These are phyloP conservation scores for Prostheceraeus crozeri DNA, from an alignment of 2,888 invertebrate species.

Conservation along the genomic window DNA sequence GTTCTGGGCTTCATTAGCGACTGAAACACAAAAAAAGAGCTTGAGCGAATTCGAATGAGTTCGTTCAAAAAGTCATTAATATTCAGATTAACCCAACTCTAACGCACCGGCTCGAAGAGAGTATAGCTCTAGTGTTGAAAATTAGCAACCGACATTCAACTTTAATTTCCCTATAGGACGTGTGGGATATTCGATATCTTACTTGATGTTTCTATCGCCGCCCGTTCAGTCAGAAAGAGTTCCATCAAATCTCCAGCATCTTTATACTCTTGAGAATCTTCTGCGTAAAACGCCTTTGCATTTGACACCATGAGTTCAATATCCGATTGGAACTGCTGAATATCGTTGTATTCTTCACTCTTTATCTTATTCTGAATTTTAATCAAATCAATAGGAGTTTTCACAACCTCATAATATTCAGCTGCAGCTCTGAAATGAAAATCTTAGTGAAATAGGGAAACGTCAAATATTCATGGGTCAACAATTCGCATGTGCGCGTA, in stretches of 20 bases:
- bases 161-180: too few relatives aligned
- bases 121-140: too few relatives aligned
- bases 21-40: too few relatives aligned
- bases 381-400: conserved; percentile 85
- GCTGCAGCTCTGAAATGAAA: conserved; percentile 52
- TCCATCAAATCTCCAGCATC: conserved; percentile 84
- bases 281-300: conserved; percentile 86
- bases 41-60: too few relatives aligned
- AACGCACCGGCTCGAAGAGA: too few relatives aligned
- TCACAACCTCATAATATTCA: conserved; percentile 66
- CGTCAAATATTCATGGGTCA: background rate
- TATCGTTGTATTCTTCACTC: conserved; percentile 88
- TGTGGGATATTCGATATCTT: too few relatives aligned
- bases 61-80: too few relatives aligned
- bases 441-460: too few relatives aligned
- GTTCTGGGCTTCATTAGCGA: too few relatives aligned
- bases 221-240: conserved; percentile 21
- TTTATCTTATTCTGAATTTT: conserved; percentile 70
- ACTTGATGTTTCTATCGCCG: conserved; percentile 25
- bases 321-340: conserved; percentile 81
- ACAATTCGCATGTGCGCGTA: too few relatives aligned
- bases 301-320: conserved; percentile 83
- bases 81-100: too few relatives aligned
- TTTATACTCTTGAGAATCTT: conserved; percentile 73
- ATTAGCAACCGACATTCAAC: too few relatives aligned